Percentiles rank a stretch among this genome's conserved stretches.
Conservation (phyloP, 2,888 invertebrate species). For the Ennomos quercinarius region DNA sequence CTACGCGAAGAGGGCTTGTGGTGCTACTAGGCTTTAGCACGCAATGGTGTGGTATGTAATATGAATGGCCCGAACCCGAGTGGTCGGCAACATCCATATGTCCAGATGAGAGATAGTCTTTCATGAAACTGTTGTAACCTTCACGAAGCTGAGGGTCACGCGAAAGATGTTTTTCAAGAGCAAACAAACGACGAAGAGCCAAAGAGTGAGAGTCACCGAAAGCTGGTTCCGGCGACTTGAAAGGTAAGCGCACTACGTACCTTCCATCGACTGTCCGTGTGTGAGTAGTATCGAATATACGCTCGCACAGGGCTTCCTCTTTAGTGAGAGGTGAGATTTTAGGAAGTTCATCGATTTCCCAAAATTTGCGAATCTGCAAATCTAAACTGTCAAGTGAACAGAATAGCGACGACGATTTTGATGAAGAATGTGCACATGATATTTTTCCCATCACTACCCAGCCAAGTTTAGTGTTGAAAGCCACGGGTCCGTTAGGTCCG, state of each 20-base stretch:
- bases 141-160: not conserved
- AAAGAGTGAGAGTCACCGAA: conserved; percentile 1
- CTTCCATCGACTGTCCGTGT: not conserved
- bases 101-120: not conserved
- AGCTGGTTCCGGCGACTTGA: not conserved
- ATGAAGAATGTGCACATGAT: too few relatives aligned
- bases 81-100: too few relatives aligned
- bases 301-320: too few relatives aligned
- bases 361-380: conserved; percentile 2
- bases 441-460: conserved; percentile 11
- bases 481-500: conserved; percentile 3
- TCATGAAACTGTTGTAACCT: not conserved
- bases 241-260: not conserved
- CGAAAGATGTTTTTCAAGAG: too few relatives aligned
- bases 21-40: too few relatives aligned
- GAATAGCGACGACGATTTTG: too few relatives aligned
- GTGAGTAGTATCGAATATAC: not conserved
- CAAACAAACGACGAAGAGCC: not conserved
- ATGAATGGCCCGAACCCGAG: too few relatives aligned
- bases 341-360: conserved; percentile 8
- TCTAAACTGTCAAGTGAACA: too few relatives aligned
- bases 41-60: too few relatives aligned
- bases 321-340: too few relatives aligned
- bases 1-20: too few relatives aligned
- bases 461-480: conserved; percentile 7